These are phyloP conservation scores for Caenorhabditis zanzibari DNA, from an alignment of 2,888 invertebrate species.

Conservation along the genomic window DNA sequence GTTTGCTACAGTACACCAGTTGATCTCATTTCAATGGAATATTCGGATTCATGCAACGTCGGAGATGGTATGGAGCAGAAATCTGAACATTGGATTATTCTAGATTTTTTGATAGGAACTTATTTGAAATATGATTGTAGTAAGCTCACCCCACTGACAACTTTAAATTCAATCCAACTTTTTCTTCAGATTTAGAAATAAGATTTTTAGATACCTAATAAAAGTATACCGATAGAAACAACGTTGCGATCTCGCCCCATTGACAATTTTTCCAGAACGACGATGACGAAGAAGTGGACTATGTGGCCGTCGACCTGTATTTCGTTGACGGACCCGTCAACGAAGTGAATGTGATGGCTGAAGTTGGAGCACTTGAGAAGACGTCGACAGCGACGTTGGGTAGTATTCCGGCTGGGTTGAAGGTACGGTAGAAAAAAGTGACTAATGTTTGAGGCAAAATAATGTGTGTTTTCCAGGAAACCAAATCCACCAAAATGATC, in stretches of 20 bases:
- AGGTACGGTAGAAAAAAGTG: neutral
- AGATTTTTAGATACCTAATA: no score
- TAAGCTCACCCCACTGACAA: no score
- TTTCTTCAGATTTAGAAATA: no score
- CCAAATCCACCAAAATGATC: constrained; percentile 51
- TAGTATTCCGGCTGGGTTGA: constrained; percentile 27
- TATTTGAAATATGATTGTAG: no score
- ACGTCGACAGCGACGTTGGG: constrained; percentile 31
- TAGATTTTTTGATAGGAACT: no score
- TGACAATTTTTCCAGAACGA: constrained; percentile 49
- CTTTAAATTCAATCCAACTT: no score
- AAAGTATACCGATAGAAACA: no score
- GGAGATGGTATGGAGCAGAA: constrained; percentile 71
- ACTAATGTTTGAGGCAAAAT: no score
- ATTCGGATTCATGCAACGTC: constrained; percentile 79
- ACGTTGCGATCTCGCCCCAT: no score
- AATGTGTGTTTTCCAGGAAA: constrained; percentile 6
- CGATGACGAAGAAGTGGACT: constrained; percentile 74
- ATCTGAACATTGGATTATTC: no score
- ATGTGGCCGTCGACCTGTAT: constrained; percentile 82
- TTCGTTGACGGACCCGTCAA: constrained; percentile 81
- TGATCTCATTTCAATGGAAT: constrained; percentile 83
- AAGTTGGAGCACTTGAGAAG: constrained; percentile 65
- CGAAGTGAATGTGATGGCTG: constrained; percentile 70
- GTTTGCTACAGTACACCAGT: constrained; percentile 82